Conservation (phyloP, 1,140 invertebrate genomes). For the Nylanderia fulva region DNA sequence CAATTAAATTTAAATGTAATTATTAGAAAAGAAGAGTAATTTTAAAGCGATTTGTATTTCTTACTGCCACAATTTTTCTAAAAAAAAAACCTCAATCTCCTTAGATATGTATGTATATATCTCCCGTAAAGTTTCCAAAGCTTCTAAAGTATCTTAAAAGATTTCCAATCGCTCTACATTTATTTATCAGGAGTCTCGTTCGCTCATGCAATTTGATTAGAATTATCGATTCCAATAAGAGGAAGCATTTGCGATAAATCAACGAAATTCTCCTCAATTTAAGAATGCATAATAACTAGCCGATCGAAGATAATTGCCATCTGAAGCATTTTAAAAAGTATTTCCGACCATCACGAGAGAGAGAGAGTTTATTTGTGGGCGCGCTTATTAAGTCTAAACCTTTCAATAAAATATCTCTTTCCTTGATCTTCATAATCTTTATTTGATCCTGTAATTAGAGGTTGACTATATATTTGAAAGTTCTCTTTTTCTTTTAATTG, state of each 20-base stretch:
- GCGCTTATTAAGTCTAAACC: constrained; percentile 38
- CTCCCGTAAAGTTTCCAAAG: not conserved
- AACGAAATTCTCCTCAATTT: constrained; percentile 20
- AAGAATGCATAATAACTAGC: constrained; percentile 38
- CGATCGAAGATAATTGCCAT: constrained; percentile 44
- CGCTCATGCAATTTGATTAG: constrained; percentile 33
- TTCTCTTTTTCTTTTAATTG: not conserved
- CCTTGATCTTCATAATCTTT: constrained; percentile 41
- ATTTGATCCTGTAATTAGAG: not conserved
- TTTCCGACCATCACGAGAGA: not conserved
- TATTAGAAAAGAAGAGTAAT: not conserved
- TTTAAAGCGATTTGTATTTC: not conserved
- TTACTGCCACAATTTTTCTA: constrained; percentile 11
- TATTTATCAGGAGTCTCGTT: constrained; percentile 11
- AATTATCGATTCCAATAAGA: constrained; percentile 56
- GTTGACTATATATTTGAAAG: not conserved
- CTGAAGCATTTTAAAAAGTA: constrained; percentile 14
- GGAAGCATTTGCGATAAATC: constrained; percentile 33
- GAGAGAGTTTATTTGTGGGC: constrained; percentile 11
- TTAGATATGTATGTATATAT: not conserved
- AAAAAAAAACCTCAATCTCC: not conserved
- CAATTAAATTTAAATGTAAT: not conserved
- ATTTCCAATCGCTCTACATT: constrained; percentile 52
- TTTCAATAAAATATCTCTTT: constrained; percentile 14
- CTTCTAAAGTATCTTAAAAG: constrained; percentile 17